Evolutionary conservation across 2,888 invertebrate genomes (phyloP), one percentile per base, ranked within the genome.

Genomic region (Coronaproctus castanopsis): DNA sequence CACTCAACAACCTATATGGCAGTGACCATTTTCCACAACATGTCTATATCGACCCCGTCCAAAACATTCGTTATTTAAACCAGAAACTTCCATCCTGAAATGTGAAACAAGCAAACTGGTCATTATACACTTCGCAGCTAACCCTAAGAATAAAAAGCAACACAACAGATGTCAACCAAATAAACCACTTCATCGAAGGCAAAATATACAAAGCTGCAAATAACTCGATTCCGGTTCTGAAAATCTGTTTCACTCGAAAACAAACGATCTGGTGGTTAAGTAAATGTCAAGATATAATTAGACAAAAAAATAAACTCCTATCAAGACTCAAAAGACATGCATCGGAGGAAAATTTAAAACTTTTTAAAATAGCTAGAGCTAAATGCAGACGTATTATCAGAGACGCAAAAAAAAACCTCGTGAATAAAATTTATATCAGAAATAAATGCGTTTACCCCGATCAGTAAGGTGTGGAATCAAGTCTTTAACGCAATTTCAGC

Each of bases 321-420:
- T 36, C 36, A 36, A 36, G 36, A 36, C 14, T 36, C 14, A 36
- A 36, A 36, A 36, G 36, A 36, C 36, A 36, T 14, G 8, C 36
- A 36, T 36, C 36, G 36, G 36, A 36, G 8, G 36, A 36, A n/a
- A 57, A 21, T 20, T 36, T 48, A 57, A 57, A 57, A 51, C 5
- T 21, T n/a, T 19, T 21, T 48, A 56, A 48, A 48, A 56, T 24
- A 21, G 20, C 21, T 8, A 49, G 20, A 24, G n/a, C n/a, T n/a
- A n/a, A 56, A 23, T 56, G 56, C 8, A 36, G 36, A n/a, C 49
- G 24, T 48, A 49, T 19, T 56, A 56, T 21, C 21, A 56, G 10
- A 56, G 24, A n/a, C 5, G 21, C 10, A 3, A 56, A 21, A 21
- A 55, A n/a, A 55, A 55, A 21, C 5, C 8, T 36, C 36, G 36